These are phyloP conservation scores for Ophion slaviceki DNA, from an alignment of 2,888 invertebrate species.

Conservation along the genomic window DNA sequence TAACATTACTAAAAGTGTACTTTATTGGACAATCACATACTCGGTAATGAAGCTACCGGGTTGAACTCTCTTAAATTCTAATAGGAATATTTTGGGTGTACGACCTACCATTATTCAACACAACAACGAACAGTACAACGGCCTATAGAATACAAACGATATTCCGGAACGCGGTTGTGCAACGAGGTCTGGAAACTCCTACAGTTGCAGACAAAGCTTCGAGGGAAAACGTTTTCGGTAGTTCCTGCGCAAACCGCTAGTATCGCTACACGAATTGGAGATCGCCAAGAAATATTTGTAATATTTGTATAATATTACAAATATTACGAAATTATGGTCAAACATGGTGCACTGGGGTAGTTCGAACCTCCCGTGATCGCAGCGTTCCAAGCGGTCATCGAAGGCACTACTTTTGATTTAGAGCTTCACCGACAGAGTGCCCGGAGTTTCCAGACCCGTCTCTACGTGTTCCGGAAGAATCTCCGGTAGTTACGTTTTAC, in stretches of 20 bases:
- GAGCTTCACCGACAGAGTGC: neutral
- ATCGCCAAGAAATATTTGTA: neutral
- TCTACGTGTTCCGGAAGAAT: neutral
- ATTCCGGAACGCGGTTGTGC: neutral
- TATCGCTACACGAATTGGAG: neutral
- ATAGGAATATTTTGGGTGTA: slow-evolving; percentile 1
- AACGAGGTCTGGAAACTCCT: neutral
- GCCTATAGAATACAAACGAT: neutral
- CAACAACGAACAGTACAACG: slow-evolving; percentile 25
- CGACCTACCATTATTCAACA: slow-evolving; percentile 24
- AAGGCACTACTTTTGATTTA: neutral
- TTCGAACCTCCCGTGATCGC: neutral
- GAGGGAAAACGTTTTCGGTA: neutral
- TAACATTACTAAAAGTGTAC: slow-evolving; percentile 24
- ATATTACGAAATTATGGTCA: neutral
- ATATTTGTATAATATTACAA: no score
- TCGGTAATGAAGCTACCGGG: neutral
- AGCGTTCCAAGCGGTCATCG: neutral
- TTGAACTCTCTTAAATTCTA: slow-evolving; percentile 5
- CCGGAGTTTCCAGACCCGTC: neutral
- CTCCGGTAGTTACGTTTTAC: neutral
- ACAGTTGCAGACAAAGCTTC: neutral
- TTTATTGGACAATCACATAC: slow-evolving; percentile 34
- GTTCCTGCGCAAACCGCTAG: neutral
- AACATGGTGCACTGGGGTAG: neutral